A percentile compares a stretch with the other conserved stretches of the same genome.
phyloP scores from a whole-genome alignment of 2,797 vertebrate genomes.

The Nyctalus aviator region DNA sequence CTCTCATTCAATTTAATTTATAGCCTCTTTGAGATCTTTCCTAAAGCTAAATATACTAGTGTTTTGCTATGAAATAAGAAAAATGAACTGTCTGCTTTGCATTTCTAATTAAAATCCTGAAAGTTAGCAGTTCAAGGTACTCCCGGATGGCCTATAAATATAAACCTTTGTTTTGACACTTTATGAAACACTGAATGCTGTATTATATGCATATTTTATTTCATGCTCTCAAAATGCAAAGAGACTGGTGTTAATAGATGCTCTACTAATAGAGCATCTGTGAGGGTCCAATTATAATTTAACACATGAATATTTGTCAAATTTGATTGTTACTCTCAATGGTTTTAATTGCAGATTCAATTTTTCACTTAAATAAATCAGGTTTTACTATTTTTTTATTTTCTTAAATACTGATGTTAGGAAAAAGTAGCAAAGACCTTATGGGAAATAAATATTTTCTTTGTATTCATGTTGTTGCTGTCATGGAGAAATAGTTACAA shows the following conservation, averaged over 20 bases:
- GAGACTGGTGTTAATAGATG: not conserved
- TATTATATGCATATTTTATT: conserved; percentile 26
- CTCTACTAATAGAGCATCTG: not conserved
- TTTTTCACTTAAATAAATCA: conserved; percentile 30
- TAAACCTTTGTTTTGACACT: not conserved
- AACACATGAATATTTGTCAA: conserved; percentile 20
- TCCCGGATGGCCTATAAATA: not conserved
- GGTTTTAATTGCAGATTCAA: not conserved
- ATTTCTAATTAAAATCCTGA: conserved; percentile 27
- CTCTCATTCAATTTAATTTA: conserved; percentile 28
- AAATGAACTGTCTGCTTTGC: not conserved
- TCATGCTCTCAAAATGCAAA: not conserved
- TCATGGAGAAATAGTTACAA: not conserved
- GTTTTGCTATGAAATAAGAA: not conserved
- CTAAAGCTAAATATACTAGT: not conserved
- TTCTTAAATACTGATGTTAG: not conserved
- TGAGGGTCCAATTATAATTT: conserved; percentile 26
- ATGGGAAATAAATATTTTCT: not conserved
- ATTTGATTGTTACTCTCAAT: not conserved
- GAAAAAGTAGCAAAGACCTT: not conserved
- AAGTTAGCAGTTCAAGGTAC: not conserved
- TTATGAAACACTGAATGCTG: not conserved
- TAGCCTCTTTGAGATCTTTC: not conserved
- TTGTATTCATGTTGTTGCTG: not conserved
- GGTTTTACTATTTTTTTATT: not conserved